Evolutionary conservation across 2,797 vertebrate species (phyloP).

Genomic region (Clarias platycephalus): DNA sequence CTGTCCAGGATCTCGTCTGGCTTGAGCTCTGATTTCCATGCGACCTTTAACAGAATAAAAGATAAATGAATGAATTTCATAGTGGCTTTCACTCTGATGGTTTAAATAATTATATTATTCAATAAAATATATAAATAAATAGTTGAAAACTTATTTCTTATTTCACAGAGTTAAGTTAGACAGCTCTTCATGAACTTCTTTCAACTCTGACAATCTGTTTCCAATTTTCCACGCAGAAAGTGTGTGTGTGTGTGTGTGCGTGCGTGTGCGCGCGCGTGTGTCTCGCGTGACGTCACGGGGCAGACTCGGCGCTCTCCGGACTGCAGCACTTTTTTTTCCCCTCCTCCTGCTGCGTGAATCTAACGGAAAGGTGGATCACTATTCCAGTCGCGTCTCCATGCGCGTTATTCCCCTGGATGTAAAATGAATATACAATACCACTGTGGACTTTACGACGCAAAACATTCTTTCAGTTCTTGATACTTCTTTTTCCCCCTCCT

Average conservation of each 20-base stretch:
- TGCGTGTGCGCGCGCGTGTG: conserved; percentile 8
- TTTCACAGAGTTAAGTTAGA: background rate
- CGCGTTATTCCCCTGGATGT: conserved; percentile 38
- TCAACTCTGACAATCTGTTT: conserved; percentile 52
- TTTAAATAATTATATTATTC: background rate
- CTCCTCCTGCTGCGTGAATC: conserved; percentile 18
- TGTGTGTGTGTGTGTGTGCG: conserved; percentile 24
- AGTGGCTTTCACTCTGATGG: background rate
- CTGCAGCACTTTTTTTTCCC: background rate
- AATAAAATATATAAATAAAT: background rate
- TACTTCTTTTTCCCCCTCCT: background rate
- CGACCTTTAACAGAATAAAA: too few species aligned
- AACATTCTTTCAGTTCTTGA: conserved; percentile 21
- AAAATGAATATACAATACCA: conserved; percentile 50
- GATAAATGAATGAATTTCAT: background rate
- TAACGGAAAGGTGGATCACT: conserved; percentile 50
- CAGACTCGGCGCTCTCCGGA: conserved; percentile 18
- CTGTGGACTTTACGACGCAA: conserved; percentile 42
- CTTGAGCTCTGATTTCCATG: too few species aligned
- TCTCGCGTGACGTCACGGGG: conserved; percentile 24
- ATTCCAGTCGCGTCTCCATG: conserved; percentile 34
- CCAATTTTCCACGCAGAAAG: conserved; percentile 42
- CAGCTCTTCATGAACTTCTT: conserved; percentile 1
- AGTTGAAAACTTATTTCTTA: background rate
- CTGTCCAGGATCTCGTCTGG: too few species aligned